Evolutionary conservation across 2,888 invertebrate species (phyloP), one percentile per base, ranked within the genome.

Genomic region (Aporophyla nigra): DNA sequence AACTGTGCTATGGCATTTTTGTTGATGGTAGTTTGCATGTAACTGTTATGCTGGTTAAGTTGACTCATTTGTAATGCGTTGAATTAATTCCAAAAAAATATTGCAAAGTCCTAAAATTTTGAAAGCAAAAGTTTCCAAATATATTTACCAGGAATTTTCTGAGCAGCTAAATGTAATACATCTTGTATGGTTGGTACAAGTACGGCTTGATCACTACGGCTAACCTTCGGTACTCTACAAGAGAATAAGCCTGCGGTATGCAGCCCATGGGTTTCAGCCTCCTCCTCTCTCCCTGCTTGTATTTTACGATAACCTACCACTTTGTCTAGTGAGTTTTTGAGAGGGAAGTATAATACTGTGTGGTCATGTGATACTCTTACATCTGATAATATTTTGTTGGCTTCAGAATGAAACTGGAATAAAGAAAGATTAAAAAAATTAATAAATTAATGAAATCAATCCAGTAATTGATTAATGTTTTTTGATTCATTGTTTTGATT

Each of bases 221-320:
- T 88, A 19, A 88, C 90, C 90, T 95, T 96, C 87, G 90, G 90
- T 49, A 86, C 91, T 92, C 95, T 88, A 90, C 96, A 91, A 86
- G 91, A 87, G 91, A 96, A 94, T 89, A 96, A 86, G 74, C 97
- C 93, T 70, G 93, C 96, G 84, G 90, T 94, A 93, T 92, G 93
- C 83, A 92, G 91, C 77, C 94, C 96, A 82, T 87, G 92, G 88
- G 71, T 90, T 78, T 94, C 93, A 21, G 87, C 71, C 72, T 95
- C 94, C 14, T 96, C 96, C 78, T 96, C 96, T 74, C 88, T 93
- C 0, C 96, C 96, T 0, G 96, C 96, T 88, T 96, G 94, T 2
- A 96, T 72, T 90, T 97, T 96, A 89, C 97, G 97, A 87, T 98
- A 98, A 0, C 98, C 98, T 2, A 98, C 97, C 51, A 97, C 93